phyloP scores from a whole-genome alignment of 2,113 vertebrate species.

The Oostethus manadensis region DNA sequence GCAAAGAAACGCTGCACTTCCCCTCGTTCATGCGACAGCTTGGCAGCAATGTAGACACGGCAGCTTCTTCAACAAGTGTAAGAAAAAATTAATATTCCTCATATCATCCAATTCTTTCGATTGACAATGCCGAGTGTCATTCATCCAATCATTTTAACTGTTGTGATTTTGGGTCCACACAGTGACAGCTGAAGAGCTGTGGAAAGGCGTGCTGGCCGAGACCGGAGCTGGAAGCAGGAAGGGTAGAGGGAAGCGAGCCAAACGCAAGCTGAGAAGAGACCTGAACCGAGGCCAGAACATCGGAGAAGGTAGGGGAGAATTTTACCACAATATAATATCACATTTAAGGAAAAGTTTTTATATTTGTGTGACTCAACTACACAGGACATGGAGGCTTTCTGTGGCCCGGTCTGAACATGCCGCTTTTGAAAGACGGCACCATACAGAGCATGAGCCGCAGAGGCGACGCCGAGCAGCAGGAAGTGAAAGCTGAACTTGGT shows the following conservation, averaged over 20 bases:
- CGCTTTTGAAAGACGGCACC: constrained; percentile 70
- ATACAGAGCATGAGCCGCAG: constrained; percentile 70
- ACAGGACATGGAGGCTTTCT: constrained; percentile 84
- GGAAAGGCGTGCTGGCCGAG: constrained; percentile 89
- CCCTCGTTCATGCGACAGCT: constrained; percentile 1
- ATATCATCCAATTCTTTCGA: not conserved
- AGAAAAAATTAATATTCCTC: constrained; percentile 13
- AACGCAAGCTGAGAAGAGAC: constrained; percentile 80
- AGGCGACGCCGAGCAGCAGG: constrained; percentile 74
- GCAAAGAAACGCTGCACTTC: constrained; percentile 16
- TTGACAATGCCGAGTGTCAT: not conserved
- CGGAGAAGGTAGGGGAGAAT: constrained; percentile 80
- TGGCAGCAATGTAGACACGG: constrained; percentile 55
- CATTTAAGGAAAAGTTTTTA: no score
- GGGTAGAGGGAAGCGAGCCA: constrained; percentile 87
- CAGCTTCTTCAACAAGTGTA: constrained; percentile 73
- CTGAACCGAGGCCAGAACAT: constrained; percentile 84
- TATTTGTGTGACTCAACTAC: not conserved
- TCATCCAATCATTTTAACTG: not conserved
- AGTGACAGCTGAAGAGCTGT: constrained; percentile 90
- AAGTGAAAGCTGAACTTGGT: constrained; percentile 70
- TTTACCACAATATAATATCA: no score
- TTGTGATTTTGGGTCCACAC: constrained; percentile 14
- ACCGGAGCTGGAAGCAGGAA: constrained; percentile 77
- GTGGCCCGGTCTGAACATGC: constrained; percentile 89